A percentile compares a stretch with the other conserved stretches of the same genome.
phyloP scores from a whole-genome alignment of 1,140 invertebrate species.

The Danaus melanippus region DNA sequence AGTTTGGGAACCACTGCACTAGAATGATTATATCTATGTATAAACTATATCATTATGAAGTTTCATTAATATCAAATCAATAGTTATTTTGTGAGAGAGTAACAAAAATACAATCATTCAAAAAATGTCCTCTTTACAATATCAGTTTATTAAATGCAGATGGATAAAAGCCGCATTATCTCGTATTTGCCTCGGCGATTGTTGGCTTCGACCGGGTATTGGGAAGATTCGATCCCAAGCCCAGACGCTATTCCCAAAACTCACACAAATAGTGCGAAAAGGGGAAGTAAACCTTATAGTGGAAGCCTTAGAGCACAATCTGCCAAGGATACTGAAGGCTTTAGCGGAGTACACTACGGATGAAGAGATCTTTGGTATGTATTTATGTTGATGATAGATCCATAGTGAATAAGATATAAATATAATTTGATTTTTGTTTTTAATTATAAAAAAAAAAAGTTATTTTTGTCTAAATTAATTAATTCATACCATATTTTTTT shows the following conservation, averaged over 20 bases:
- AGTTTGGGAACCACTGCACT: no score
- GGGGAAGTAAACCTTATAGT: conserved; percentile 52
- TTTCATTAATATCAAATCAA: no score
- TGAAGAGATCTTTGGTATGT: conserved; percentile 65
- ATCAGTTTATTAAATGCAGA: conserved; percentile 28
- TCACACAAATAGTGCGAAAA: conserved; percentile 56
- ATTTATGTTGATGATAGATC: not conserved
- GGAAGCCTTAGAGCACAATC: conserved; percentile 61
- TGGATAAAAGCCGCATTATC: conserved; percentile 64
- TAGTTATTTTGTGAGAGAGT: no score
- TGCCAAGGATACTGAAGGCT: conserved; percentile 58
- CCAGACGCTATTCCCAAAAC: conserved; percentile 57
- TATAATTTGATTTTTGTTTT: no score
- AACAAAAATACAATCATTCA: no score
- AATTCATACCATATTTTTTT: no score
- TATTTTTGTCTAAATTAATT: no score
- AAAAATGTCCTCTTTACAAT: no score
- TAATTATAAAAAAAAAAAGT: no score
- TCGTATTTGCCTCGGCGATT: conserved; percentile 61
- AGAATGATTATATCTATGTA: no score
- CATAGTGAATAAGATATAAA: not conserved
- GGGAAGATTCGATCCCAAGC: conserved; percentile 65
- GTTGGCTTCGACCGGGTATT: conserved; percentile 62
- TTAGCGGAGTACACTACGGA: conserved; percentile 64
- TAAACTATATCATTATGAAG: no score